These are phyloP conservation scores for Slavum lentiscoides DNA, from an alignment of 2,888 invertebrate species.

Conservation along the genomic window DNA sequence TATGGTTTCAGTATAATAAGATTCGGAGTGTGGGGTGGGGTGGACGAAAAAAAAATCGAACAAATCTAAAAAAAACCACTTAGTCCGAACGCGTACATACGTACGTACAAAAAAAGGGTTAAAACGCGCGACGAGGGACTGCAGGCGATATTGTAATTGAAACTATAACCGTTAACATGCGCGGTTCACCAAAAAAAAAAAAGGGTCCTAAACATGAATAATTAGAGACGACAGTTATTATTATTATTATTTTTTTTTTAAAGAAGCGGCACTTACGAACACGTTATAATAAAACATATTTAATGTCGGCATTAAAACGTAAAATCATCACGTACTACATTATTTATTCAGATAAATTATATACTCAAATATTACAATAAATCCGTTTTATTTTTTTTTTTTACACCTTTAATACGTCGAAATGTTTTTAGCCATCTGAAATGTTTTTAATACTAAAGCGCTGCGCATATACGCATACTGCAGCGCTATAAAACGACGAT, in stretches of 20 bases:
- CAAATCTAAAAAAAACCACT: constrained; percentile 30
- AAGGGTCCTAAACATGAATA: constrained; percentile 40
- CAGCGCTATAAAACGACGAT: too few species aligned
- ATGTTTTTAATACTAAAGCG: too few species aligned
- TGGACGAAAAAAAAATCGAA: constrained; percentile 14
- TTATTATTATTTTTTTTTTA: constrained; percentile 19
- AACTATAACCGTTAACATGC: constrained; percentile 43
- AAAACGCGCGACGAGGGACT: constrained; percentile 1
- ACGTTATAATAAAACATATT: too few species aligned
- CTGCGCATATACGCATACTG: too few species aligned
- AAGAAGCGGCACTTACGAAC: neutral
- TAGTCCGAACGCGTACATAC: neutral
- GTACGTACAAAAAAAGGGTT: constrained; percentile 32
- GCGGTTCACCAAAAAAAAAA: constrained; percentile 4
- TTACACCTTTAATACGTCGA: neutral
- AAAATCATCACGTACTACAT: too few species aligned
- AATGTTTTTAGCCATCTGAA: too few species aligned
- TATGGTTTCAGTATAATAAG: neutral
- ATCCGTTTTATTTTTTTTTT: neutral
- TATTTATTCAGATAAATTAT: neutral
- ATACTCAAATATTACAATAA: neutral
- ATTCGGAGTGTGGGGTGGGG: neutral
- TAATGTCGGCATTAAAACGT: too few species aligned
- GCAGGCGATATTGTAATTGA: constrained; percentile 36
- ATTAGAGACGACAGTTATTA: constrained; percentile 37